A percentile compares a stretch with the other conserved stretches of the same genome.
Conservation (phyloP, 2,113 vertebrate genomes). For the Labeo catla region DNA sequence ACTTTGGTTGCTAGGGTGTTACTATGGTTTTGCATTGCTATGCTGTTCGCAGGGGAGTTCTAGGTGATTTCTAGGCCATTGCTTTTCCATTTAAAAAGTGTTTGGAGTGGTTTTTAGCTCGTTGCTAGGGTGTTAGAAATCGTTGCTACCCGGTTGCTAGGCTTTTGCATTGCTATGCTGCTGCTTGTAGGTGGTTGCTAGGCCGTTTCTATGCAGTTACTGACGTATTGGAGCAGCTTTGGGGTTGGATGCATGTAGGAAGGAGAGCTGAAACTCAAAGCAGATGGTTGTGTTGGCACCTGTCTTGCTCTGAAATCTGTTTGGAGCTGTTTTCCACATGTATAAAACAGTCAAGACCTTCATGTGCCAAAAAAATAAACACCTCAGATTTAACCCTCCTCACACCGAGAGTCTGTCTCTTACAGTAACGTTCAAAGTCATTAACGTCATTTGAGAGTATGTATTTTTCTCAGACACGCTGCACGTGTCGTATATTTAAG, state of each 20-base stretch:
- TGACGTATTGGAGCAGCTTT: constrained; percentile 16
- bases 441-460: background rate
- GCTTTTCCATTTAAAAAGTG: background rate
- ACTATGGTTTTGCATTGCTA: background rate
- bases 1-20: background rate
- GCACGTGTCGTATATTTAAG: background rate
- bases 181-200: background rate
- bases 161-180: background rate
- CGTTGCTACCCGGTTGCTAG: background rate
- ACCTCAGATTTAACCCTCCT: constrained; percentile 76
- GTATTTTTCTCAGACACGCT: background rate
- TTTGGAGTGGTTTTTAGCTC: background rate
- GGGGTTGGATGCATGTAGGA: constrained; percentile 43
- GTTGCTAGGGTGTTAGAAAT: background rate
- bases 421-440: background rate
- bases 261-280: constrained; percentile 77
- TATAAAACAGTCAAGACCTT: constrained; percentile 68
- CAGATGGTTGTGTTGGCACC: constrained; percentile 83
- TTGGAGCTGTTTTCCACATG: constrained; percentile 81
- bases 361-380: constrained; percentile 68
- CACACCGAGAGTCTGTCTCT: constrained; percentile 47
- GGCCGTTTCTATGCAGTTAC: background rate
- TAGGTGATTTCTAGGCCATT: background rate
- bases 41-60: background rate
- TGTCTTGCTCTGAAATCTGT: constrained; percentile 79